These are phyloP conservation scores for Okapia johnstoni DNA, from an alignment of 2,113 vertebrate genomes.

Conservation along the genomic window DNA sequence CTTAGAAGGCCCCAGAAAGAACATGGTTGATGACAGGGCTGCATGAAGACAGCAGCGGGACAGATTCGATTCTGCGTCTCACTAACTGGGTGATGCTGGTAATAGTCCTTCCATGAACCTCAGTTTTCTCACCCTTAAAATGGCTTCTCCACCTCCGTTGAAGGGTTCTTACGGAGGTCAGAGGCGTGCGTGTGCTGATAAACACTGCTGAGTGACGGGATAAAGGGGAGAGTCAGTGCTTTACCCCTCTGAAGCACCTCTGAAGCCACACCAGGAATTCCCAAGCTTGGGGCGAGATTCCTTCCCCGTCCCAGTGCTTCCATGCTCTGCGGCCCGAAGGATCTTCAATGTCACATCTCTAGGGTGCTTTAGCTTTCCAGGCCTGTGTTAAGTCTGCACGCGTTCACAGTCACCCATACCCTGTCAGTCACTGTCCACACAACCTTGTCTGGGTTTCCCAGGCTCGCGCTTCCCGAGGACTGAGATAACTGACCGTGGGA, in stretches of 20 bases:
- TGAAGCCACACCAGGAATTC: background rate
- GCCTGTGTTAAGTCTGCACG: fast-evolving
- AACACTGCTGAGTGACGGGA: fast-evolving
- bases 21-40: fast-evolving
- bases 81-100: fast-evolving
- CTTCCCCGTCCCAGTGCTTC: fast-evolving
- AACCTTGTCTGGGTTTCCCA: fast-evolving
- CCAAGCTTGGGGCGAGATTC: fast-evolving
- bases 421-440: fast-evolving
- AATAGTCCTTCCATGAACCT: fast-evolving
- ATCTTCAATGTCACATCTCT: fast-evolving
- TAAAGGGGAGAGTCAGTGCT: background rate
- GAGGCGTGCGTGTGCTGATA: fast-evolving
- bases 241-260: background rate
- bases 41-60: fast-evolving
- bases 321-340: fast-evolving
- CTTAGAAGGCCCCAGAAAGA: background rate
- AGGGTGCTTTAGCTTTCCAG: fast-evolving
- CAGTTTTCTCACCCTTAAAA: background rate
- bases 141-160: background rate
- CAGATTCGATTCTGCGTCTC: background rate
- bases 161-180: background rate
- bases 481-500: fast-evolving
- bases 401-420: fast-evolving
- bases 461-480: fast-evolving